Evolutionary conservation across 2,797 vertebrate genomes (phyloP), one percentile per base, ranked within the genome.

Genomic region (Macroramphosus scolopax): DNA sequence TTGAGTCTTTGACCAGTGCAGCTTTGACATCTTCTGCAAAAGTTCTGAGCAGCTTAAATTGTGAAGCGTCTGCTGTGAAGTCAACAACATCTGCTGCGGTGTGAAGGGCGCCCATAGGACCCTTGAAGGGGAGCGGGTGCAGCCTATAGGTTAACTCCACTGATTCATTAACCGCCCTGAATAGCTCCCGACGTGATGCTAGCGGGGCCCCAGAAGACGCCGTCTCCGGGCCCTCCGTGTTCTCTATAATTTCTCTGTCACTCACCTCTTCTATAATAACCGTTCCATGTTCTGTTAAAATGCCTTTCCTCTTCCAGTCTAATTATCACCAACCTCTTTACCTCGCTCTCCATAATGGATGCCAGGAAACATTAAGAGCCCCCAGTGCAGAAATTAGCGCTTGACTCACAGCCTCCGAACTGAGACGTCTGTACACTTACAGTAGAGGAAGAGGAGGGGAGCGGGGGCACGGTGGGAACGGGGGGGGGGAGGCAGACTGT

Each of bases 311-410:
- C 73, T 63, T 51, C 41, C 50, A 56, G 63, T 76, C 55, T 76
- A 82, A 86, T 87, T 83, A 84, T 81, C 51, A 44, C 63, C 60
- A 71, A 61, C 67, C 53, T 46, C 56, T 51, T 38, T 72, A 62
- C 32, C 11, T 61, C 35, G 63, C 59, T 39, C 70, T 78, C 62
- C 72, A 78, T 85, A 85, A 88, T 83, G 66, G 77, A 83, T 77
- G 57, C 75, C 59, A 78, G 66, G 66, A 81, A 81, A 84, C 77
- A 83, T 84, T 78, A 84, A 83, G 78, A 76, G 75, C 83, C 79
- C n/a, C 60, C 65, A 25, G 60, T 60, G 64, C 52, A 77, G 66
- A 56, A 87, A 86, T 87, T 75, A 86, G 48, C 33, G 22, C 65
- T 80, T 87, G 85, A 88, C 81, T 83, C 65, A 37, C 63, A 68